A percentile compares a stretch with the other conserved stretches of the same genome.
Conservation (phyloP, 2,888 invertebrate genomes). For the Heliconius sara region DNA sequence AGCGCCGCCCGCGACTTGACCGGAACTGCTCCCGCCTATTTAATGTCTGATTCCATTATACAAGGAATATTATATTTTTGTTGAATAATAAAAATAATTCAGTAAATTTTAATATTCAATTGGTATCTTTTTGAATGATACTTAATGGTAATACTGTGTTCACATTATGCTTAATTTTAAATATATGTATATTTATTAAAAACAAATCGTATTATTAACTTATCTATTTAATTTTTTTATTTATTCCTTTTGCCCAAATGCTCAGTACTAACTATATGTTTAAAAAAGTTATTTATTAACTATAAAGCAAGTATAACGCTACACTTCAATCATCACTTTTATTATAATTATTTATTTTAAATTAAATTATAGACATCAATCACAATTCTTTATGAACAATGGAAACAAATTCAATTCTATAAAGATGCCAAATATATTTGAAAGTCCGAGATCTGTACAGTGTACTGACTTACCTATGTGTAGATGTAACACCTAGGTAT, state of each 20-base stretch:
- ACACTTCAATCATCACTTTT: neutral
- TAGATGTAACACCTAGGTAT: conserved; percentile 65
- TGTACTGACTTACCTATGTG: conserved; percentile 49
- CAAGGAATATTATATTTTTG: neutral
- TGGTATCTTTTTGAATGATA: neutral
- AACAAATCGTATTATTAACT: too few relatives aligned
- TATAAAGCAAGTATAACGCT: neutral
- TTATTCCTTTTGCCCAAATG: too few relatives aligned
- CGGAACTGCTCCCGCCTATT: conserved; percentile 74
- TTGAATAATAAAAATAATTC: neutral
- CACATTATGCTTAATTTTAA: too few relatives aligned
- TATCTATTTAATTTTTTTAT: too few relatives aligned
- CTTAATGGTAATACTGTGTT: too few relatives aligned
- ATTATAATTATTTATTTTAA: neutral
- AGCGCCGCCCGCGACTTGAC: conserved; percentile 81
- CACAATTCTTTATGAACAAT: conserved; percentile 42
- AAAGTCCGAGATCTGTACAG: conserved; percentile 66
- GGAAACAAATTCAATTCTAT: conserved; percentile 57
- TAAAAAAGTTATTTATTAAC: too few relatives aligned
- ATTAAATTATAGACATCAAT: conserved; percentile 33
- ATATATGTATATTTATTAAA: too few relatives aligned
- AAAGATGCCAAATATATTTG: conserved; percentile 73
- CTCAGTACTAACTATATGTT: too few relatives aligned
- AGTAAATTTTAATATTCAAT: neutral
- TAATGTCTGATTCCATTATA: conserved; percentile 64